These are phyloP conservation scores for Dexiosoma caninum DNA, from an alignment of 2,888 invertebrate species.

Conservation along the genomic window DNA sequence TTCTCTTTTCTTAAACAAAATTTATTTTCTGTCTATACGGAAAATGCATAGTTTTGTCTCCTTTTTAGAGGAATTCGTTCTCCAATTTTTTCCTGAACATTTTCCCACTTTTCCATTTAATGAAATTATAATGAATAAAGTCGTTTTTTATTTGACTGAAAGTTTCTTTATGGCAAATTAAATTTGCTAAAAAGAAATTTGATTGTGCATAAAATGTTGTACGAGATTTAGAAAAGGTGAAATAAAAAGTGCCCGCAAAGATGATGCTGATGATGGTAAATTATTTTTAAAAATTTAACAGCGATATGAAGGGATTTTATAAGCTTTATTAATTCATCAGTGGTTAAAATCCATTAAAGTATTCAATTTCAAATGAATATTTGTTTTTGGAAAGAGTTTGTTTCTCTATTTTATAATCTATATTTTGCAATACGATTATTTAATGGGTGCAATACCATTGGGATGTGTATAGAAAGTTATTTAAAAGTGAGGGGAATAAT, in stretches of 20 bases:
- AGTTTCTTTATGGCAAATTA: conserved; percentile 41
- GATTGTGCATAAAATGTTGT: conserved; percentile 34
- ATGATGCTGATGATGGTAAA: neutral
- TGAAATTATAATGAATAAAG: conserved; percentile 37
- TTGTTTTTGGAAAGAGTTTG: neutral
- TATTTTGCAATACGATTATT: neutral
- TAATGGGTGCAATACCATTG: too few relatives aligned
- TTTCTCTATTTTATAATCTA: neutral
- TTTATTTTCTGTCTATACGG: too few relatives aligned
- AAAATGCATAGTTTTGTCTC: neutral
- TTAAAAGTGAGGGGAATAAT: too few relatives aligned
- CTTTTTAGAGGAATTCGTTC: conserved; percentile 45
- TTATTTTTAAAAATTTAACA: conserved; percentile 23
- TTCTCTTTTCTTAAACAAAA: conserved; percentile 10
- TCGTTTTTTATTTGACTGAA: neutral
- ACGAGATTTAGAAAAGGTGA: conserved; percentile 18
- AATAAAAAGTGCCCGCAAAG: conserved; percentile 7
- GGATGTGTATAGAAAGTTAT: too few relatives aligned
- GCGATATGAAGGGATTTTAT: conserved; percentile 24
- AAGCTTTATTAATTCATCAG: conserved; percentile 67
- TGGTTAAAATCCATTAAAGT: conserved; percentile 73
- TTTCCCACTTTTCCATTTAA: conserved; percentile 33
- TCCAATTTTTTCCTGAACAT: neutral
- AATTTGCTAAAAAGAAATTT: conserved; percentile 44
- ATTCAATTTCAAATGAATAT: conserved; percentile 69